Base-by-base conservation (phyloP, 2,113 vertebrate genomes). In the Rhizomys pruinosus region DNA sequence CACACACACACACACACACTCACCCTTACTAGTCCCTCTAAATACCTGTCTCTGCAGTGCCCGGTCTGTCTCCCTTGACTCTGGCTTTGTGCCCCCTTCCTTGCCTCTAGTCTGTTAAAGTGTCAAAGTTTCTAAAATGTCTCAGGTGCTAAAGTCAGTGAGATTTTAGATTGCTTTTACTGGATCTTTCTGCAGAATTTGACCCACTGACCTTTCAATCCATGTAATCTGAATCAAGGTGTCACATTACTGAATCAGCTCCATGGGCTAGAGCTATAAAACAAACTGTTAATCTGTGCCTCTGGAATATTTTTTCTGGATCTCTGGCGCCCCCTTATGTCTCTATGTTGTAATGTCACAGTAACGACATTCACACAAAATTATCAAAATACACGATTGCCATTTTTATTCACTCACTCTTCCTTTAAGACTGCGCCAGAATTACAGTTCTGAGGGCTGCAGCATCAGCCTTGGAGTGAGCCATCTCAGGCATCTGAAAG, bases 301-400 rank as follows among this genome's bases (percentile, higher is more conserved):
- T 63, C 23, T 3, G 29, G 76, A 73, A 25, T n/a, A 29, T 32
- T 22, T 37, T 90, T 61, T 23, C 76, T 92, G 55, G 59, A 5
- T 59, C 16, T 0, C 73, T 74, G 39, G 87, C 7, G 20, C 88
- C 95, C 63, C 91, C 94, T 89, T 88, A 92, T 84, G 47, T 81
- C 73, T 44, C 3, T n/a, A 55, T 1, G 0, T 34, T 93, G 63
- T 69, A 87, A 94, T 32, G 37, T 15, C 91, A 82, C 0, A 34
- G 17, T 1, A 47, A 63, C 1, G 5, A 52, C 6, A 52, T 11
- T 66, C 63, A 57, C 0, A 47, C 11, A 25, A 94, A 80, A 61
- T 94, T n/a, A 64, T 64, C 59, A 63, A 63, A 76, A 52, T 42
- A 19, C 17, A 22, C 12, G 76, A 84, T 12, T 42, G 37, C 7